Conservation (phyloP, 2,797 vertebrate genomes). For the Enteromius argenteus region DNA sequence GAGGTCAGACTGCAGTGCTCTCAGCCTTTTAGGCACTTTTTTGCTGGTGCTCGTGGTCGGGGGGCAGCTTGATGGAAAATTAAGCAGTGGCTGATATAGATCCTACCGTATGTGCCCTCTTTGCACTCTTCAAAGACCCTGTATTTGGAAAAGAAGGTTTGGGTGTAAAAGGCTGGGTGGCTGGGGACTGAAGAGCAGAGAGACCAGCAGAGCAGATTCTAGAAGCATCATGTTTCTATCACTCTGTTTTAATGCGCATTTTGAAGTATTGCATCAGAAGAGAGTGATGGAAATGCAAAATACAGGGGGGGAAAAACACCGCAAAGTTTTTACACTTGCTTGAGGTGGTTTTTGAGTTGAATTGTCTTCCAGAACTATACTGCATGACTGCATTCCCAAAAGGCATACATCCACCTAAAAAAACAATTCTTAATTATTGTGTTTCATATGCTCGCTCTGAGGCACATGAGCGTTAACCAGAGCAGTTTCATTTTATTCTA, state of each 20-base stretch:
- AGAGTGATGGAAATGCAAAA: background rate
- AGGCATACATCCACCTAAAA: too few relatives aligned
- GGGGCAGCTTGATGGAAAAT: constrained; percentile 37
- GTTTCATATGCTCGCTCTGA: too few relatives aligned
- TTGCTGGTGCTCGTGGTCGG: background rate
- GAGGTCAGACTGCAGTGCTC: constrained; percentile 57
- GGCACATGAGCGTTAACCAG: background rate
- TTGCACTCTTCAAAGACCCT: constrained; percentile 63
- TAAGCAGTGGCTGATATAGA: constrained; percentile 57
- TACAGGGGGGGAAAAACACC: too few relatives aligned
- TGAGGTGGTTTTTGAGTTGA: too few relatives aligned
- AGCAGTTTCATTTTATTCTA: background rate
- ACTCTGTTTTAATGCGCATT: background rate
- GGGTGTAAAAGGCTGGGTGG: background rate
- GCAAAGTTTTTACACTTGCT: too few relatives aligned
- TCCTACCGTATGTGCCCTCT: constrained; percentile 61
- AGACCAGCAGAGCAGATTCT: background rate
- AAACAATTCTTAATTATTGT: too few relatives aligned
- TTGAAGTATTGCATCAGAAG: background rate
- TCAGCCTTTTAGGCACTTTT: constrained; percentile 24
- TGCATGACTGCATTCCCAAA: too few relatives aligned
- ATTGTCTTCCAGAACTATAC: too few relatives aligned
- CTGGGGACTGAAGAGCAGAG: background rate
- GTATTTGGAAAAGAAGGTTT: constrained; percentile 58
- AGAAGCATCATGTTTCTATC: background rate